Base-by-base conservation (phyloP, 2,113 vertebrate genomes). In the Capra hircus region DNA sequence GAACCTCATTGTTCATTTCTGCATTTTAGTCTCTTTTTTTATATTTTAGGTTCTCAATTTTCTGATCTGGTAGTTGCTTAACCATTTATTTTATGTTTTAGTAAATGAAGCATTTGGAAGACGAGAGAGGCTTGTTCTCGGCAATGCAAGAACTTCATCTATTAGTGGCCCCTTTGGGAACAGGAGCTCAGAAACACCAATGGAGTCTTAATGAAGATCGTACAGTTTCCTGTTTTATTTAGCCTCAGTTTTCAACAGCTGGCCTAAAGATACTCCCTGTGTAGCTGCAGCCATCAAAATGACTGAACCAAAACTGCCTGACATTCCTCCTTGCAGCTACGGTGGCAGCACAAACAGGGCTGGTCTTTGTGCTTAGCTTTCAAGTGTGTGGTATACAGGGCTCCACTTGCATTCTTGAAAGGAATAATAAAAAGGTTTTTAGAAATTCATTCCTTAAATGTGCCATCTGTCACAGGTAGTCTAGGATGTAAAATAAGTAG, bases 91-190 rank as follows among this genome's bases (percentile, higher is more conserved):
- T 98, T 97, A 50, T 82, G 62, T 98, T 99, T 64, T 95, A 99
- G 99, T 99, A 98, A 98, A 98, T 2, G 99, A 99, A 98, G 99
- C 99, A 40, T 99, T 99, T 95, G 99, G 99, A 85, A 98, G 98
- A 86, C 99, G 99, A 96, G 99, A 99, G 97, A 99, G 99, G 53
- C 98, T 99, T 53, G 97, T 99, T 92, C 97, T 99, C 25, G 98
- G 99, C 78, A 97, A 94, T 1, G 78, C 98, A 33, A 95, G 98
- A n/a, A 98, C 52, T 74, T 98, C 99, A 0, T 94, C 43, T 8
- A 43, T 97, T 14, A 97, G 57, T 52, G 98, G 94, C 86, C 98
- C 98, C 30, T 28, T 2, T 0, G 95, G 98, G 88, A 98, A 98
- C 96, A 98, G 92, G 13, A 74, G 98, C 86, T 82, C 94, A 25